phyloP scores from a whole-genome alignment of 2,113 vertebrate genomes.

The Pimephales promelas region DNA sequence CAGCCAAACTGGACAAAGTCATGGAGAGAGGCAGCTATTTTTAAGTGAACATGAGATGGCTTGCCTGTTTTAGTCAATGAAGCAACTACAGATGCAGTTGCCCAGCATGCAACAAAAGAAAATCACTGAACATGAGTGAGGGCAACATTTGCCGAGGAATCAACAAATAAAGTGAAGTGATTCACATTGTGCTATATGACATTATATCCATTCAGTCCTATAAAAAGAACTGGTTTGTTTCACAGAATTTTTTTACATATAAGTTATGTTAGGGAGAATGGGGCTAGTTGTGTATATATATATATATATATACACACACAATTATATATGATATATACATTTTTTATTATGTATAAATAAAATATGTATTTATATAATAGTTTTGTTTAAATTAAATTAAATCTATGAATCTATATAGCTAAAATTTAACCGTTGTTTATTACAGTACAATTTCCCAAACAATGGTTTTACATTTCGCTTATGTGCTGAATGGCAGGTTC shows the following conservation, averaged over 20 bases:
- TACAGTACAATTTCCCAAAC: not conserved
- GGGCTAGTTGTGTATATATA: not conserved
- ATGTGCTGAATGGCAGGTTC: not conserved
- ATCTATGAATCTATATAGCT: too few species aligned
- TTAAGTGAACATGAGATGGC: slow-evolving; percentile 66
- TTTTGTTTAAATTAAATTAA: too few species aligned
- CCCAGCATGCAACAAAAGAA: slow-evolving; percentile 19
- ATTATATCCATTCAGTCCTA: not conserved
- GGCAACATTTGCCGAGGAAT: slow-evolving; percentile 29
- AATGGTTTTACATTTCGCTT: not conserved
- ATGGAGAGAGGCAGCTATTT: slow-evolving; percentile 60
- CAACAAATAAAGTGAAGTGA: slow-evolving; percentile 3
- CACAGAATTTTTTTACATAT: not conserved
- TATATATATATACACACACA: too few species aligned
- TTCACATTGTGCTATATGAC: not conserved
- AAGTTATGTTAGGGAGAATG: too few species aligned
- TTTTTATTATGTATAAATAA: too few species aligned
- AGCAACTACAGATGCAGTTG: slow-evolving; percentile 23
- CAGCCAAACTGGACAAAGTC: slow-evolving; percentile 37
- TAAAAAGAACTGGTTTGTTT: not conserved
- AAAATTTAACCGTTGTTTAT: not conserved
- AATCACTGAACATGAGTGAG: not conserved
- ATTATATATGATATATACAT: too few species aligned
- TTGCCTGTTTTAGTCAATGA: slow-evolving; percentile 42
- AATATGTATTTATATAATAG: too few species aligned